Base-by-base conservation (phyloP, 2,797 vertebrate species). In the Sebastes melanostomus region DNA sequence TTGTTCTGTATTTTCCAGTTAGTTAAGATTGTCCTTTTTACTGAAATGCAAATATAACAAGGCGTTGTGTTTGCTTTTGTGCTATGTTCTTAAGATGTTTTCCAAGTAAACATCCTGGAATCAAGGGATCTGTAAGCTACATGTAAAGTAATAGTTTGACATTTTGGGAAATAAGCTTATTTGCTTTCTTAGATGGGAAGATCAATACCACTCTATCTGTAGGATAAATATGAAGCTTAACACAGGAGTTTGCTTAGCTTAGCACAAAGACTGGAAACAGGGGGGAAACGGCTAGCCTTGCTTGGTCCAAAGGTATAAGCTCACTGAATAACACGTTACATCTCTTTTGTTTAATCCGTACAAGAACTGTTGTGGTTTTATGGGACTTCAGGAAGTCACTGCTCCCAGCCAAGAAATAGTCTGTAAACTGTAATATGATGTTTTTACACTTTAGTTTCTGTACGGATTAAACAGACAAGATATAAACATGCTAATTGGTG, bases 91-190 rank as follows among this genome's bases (percentile, higher is more conserved):
- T 46, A 0, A 46, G 42, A 46, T 14, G 42, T 46, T 18, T 46
- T 46, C 6, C 42, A 14, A 14, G 16, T 46, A 42, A 46, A 46
- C 16, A 46, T 46, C 42, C 0, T 14, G 42, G 6, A 46, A 46
- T 14, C 13, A 0, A 0, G 6, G 42, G 42, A 46, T 12, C 34
- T 0, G 34, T 36, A 36, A 0, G 0, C 34, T 36, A 36, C 0
- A 36, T 36, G 34, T 12, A 0, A 36, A 36, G 11, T 36, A 12
- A 36, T 36, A 36, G 34, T 36, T 36, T 36, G 34, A 36, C 34
- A 36, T 36, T 36, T 0, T 36, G 34, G 34, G 34, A 36, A 36
- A 36, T 13, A 36, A 13, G 34, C 34, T 36, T 36, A 36, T 36
- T 36, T 36, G 34, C 11, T 36, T 36, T 36, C 34, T 46, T 46